A percentile compares a stretch with the other conserved stretches of the same genome.
These are phyloP conservation scores for Metopia argyrocephala DNA, from an alignment of 2,888 invertebrate genomes.

Conservation along the genomic window DNA sequence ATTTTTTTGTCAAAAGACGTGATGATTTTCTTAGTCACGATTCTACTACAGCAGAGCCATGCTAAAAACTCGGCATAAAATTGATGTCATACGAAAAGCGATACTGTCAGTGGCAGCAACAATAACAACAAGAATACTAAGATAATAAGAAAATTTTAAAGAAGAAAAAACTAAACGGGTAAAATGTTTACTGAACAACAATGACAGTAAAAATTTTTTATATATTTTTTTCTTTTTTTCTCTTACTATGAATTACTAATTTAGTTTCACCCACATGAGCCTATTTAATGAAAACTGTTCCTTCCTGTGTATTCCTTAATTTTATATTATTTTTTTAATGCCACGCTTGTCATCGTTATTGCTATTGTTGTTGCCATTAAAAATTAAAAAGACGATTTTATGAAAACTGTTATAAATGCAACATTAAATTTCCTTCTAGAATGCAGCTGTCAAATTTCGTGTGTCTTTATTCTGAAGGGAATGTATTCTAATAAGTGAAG, in stretches of 20 bases:
- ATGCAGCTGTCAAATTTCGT: constrained; percentile 5
- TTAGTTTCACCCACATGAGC: constrained; percentile 52
- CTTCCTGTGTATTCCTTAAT: constrained; percentile 6
- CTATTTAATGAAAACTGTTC: constrained; percentile 27
- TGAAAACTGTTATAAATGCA: constrained; percentile 20
- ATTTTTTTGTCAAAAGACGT: constrained; percentile 51
- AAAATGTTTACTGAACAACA: constrained; percentile 22
- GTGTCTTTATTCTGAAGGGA: not conserved
- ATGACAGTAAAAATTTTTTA: not conserved
- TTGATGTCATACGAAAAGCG: constrained; percentile 25
- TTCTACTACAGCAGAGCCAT: constrained; percentile 13
- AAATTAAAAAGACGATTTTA: constrained; percentile 41
- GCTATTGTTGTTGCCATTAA: constrained; percentile 2
- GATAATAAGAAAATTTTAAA: too few relatives aligned
- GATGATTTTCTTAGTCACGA: constrained; percentile 56
- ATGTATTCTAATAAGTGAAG: not conserved
- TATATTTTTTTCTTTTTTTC: not conserved
- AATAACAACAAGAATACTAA: not conserved
- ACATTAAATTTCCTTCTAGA: constrained; percentile 9
- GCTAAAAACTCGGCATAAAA: constrained; percentile 19
- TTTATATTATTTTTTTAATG: not conserved
- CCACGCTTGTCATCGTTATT: not conserved
- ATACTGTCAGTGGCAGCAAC: not conserved
- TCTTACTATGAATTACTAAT: constrained; percentile 13
- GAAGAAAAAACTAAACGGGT: too few relatives aligned